A percentile compares a stretch with the other conserved stretches of the same genome.
phyloP scores from a whole-genome alignment of 2,888 invertebrate genomes.

The Tetramorium bicarinatum region DNA sequence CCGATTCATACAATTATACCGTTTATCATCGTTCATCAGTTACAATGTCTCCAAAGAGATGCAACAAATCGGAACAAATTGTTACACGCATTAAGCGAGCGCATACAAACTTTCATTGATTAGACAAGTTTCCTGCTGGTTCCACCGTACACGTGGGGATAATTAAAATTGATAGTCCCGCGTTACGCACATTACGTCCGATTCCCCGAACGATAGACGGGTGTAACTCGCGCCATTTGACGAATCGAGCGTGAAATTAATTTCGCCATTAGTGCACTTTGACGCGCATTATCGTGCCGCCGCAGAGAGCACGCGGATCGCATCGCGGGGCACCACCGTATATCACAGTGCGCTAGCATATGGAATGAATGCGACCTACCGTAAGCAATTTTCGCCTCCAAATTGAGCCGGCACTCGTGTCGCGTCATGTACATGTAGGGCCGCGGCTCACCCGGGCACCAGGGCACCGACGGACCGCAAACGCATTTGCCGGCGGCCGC shows the following conservation, averaged over 20 bases:
- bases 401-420: constrained; percentile 84
- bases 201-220: constrained; percentile 36
- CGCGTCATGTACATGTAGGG: constrained; percentile 83
- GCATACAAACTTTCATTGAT: constrained; percentile 20
- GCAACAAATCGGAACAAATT: constrained; percentile 23
- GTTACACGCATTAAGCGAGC: not conserved
- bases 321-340: not conserved
- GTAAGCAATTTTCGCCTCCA: constrained; percentile 83
- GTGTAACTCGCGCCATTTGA: constrained; percentile 44
- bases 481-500: constrained; percentile 81
- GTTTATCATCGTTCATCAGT: constrained; percentile 1
- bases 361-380: constrained; percentile 76
- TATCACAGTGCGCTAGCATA: constrained; percentile 28
- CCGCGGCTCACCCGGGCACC: constrained; percentile 83
- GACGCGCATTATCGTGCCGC: constrained; percentile 51
- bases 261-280: constrained; percentile 55
- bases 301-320: constrained; percentile 5
- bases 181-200: constrained; percentile 33
- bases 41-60: not conserved
- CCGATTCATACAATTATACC: not conserved
- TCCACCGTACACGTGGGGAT: constrained; percentile 16
- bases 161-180: constrained; percentile 52
- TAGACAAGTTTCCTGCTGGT: constrained; percentile 3
- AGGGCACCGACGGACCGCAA: constrained; percentile 83
- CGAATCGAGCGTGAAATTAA: constrained; percentile 56